These are phyloP conservation scores for Ophraella communa DNA, from an alignment of 2,888 invertebrate genomes.

Conservation along the genomic window DNA sequence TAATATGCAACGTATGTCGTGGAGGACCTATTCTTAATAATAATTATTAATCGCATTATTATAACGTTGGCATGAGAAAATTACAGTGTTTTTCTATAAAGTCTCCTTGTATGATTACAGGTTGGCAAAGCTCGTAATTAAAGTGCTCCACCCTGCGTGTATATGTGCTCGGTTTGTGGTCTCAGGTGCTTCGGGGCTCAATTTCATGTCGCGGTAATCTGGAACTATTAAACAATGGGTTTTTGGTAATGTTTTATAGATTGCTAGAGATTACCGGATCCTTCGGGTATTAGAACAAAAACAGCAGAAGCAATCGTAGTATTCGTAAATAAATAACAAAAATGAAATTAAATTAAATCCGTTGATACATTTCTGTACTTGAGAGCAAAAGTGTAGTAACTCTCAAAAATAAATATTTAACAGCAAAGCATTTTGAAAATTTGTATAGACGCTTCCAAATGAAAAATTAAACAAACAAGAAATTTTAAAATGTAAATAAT, in stretches of 20 bases:
- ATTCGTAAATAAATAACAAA: no score
- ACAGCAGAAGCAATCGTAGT: not conserved
- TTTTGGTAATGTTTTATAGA: conserved; percentile 38
- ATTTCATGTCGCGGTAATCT: conserved; percentile 35
- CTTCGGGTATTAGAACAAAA: conserved; percentile 14
- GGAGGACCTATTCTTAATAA: conserved; percentile 42
- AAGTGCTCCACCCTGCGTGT: conserved; percentile 37
- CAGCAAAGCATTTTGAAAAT: no score
- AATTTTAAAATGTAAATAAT: no score
- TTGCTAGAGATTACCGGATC: conserved; percentile 28
- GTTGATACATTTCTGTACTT: no score
- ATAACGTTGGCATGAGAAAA: conserved; percentile 41
- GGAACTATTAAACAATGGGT: conserved; percentile 31
- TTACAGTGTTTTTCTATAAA: conserved; percentile 40
- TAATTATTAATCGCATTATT: conserved; percentile 45
- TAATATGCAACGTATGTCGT: conserved; percentile 31
- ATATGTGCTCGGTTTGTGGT: conserved; percentile 25
- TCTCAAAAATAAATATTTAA: no score
- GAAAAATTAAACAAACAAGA: no score
- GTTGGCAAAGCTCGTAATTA: conserved; percentile 42
- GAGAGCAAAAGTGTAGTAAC: no score
- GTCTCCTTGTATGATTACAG: conserved; percentile 39
- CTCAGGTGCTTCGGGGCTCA: conserved; percentile 38
- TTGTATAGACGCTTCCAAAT: no score
- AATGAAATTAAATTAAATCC: no score